Evolutionary conservation across 2,113 vertebrate genomes (phyloP).

Genomic region (Paramormyrops kingsleyae): DNA sequence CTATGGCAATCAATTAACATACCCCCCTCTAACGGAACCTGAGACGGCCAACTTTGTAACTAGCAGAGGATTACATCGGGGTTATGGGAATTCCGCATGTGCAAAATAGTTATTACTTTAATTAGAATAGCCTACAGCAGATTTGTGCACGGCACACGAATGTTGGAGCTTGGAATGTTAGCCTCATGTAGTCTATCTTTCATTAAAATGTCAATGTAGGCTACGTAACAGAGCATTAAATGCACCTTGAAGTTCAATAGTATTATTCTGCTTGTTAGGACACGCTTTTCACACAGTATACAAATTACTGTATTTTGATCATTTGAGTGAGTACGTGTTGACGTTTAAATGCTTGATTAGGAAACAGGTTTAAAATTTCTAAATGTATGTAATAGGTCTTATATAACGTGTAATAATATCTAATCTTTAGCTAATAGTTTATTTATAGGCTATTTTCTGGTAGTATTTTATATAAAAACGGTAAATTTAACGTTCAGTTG

Average conservation of each 20-base stretch:
- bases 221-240: not conserved
- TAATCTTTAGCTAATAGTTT: not conserved
- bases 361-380: not conserved
- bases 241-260: not conserved
- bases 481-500: not conserved
- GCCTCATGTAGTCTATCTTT: not conserved
- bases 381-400: not conserved
- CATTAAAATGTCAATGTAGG: not conserved
- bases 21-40: not conserved
- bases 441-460: not conserved
- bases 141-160: not conserved
- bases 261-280: not conserved
- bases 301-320: not conserved
- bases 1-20: slow-evolving; percentile 38
- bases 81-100: not conserved
- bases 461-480: not conserved
- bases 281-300: not conserved
- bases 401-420: not conserved
- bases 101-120: not conserved
- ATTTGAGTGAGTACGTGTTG: not conserved
- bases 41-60: not conserved
- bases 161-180: not conserved
- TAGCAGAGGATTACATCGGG: not conserved
- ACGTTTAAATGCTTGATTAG: not conserved
- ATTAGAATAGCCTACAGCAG: not conserved